phyloP scores from a whole-genome alignment of 2,797 vertebrate species.

The Sarcophilus harrisii region DNA sequence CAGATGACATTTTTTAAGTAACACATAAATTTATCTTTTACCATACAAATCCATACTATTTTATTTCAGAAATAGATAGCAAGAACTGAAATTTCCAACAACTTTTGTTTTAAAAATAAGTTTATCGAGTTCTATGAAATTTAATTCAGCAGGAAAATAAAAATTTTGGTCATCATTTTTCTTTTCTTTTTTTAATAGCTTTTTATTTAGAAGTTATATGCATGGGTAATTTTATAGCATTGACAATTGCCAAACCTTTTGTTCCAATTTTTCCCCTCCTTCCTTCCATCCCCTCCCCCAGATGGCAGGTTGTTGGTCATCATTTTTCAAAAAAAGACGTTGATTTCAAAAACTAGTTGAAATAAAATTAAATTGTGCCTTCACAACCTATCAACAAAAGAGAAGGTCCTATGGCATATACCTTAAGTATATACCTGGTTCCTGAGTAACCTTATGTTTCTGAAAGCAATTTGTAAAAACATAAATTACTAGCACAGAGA shows the following conservation, averaged over 20 bases:
- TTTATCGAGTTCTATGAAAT: neutral
- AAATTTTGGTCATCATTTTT: neutral
- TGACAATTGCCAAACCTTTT: too few species aligned
- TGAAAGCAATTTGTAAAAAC: neutral
- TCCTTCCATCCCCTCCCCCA: too few species aligned
- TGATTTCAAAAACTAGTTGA: neutral
- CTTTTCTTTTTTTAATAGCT: too few species aligned
- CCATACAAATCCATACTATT: neutral
- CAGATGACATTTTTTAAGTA: neutral
- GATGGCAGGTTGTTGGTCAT: neutral
- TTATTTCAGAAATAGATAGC: neutral
- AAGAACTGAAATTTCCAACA: neutral
- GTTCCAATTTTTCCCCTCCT: too few species aligned
- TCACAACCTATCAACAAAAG: neutral
- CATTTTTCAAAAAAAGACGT: neutral
- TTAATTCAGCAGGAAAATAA: neutral
- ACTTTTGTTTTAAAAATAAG: neutral
- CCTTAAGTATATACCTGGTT: neutral
- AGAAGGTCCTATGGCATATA: neutral
- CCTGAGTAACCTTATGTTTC: neutral
- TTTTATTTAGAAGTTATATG: too few species aligned
- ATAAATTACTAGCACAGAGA: neutral
- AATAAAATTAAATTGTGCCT: neutral
- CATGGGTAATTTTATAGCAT: too few species aligned
- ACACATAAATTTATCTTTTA: neutral